Conservation (phyloP, 2,113 vertebrate species). For the Circaetus gallicus region DNA sequence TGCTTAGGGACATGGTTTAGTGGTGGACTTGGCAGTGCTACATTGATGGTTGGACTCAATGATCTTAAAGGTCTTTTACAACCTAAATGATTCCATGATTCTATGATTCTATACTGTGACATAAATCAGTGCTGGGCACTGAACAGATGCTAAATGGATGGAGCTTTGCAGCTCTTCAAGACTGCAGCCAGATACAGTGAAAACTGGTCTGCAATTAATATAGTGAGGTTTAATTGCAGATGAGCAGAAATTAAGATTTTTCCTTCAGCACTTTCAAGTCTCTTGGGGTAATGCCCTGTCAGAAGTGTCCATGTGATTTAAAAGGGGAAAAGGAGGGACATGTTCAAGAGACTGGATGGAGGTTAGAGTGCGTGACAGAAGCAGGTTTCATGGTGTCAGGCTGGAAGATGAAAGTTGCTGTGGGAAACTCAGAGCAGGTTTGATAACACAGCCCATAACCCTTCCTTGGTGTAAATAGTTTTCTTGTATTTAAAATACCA, state of each 20-base stretch:
- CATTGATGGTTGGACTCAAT: not conserved
- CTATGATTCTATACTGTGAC: not conserved
- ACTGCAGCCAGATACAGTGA: not conserved
- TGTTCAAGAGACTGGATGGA: not conserved
- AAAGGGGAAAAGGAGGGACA: not conserved
- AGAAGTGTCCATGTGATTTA: not conserved
- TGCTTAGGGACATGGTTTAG: not conserved
- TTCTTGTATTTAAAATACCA: not conserved
- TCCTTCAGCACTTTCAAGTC: not conserved
- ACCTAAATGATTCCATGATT: not conserved
- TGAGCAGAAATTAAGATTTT: not conserved
- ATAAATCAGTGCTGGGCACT: not conserved
- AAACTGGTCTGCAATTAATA: not conserved
- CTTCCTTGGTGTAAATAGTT: not conserved
- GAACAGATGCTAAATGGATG: not conserved
- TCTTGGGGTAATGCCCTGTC: not conserved
- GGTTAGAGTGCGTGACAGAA: not conserved
- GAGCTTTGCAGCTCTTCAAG: not conserved
- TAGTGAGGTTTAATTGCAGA: not conserved
- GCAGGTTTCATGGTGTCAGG: not conserved
- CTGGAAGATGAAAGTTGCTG: not conserved
- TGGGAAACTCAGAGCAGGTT: not conserved
- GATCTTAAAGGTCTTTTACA: not conserved
- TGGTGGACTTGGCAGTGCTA: not conserved
- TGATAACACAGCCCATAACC: not conserved